Conservation (phyloP, 2,113 vertebrate species). For the Vulpes ferrilata region DNA sequence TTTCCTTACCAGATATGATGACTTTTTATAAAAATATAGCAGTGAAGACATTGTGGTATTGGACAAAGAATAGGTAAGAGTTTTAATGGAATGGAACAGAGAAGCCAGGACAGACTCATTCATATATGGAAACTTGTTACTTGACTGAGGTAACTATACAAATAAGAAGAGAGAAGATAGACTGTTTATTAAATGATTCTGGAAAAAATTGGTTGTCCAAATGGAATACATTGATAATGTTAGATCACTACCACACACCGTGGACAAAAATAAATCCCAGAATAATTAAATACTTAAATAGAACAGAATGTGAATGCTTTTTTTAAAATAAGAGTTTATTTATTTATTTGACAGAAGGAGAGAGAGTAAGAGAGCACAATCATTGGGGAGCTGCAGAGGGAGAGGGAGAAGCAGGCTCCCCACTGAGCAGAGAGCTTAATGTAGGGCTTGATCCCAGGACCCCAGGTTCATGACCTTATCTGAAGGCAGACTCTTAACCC, state of each 20-base stretch:
- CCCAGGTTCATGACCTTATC: no score
- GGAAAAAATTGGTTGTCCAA: not conserved
- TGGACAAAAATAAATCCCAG: not conserved
- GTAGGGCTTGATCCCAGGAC: no score
- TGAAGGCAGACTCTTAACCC: no score
- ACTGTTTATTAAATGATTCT: not conserved
- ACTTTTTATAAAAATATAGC: not conserved
- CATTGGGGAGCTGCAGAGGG: no score
- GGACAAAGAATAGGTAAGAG: not conserved
- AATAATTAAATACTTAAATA: slow-evolving; percentile 23
- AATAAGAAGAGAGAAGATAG: not conserved
- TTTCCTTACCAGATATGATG: not conserved
- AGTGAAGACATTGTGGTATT: not conserved
- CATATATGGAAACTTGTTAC: not conserved
- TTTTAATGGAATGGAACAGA: not conserved
- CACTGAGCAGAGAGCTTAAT: no score
- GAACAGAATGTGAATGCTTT: not conserved
- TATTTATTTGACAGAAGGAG: no score
- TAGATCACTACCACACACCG: not conserved
- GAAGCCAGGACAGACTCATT: not conserved
- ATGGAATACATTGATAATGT: not conserved
- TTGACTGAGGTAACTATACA: not conserved
- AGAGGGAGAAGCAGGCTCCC: no score
- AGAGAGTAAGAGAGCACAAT: no score
- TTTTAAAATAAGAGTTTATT: no score